Base-by-base conservation (phyloP, 2,797 vertebrate genomes). In the Hoplostethus atlanticus region DNA sequence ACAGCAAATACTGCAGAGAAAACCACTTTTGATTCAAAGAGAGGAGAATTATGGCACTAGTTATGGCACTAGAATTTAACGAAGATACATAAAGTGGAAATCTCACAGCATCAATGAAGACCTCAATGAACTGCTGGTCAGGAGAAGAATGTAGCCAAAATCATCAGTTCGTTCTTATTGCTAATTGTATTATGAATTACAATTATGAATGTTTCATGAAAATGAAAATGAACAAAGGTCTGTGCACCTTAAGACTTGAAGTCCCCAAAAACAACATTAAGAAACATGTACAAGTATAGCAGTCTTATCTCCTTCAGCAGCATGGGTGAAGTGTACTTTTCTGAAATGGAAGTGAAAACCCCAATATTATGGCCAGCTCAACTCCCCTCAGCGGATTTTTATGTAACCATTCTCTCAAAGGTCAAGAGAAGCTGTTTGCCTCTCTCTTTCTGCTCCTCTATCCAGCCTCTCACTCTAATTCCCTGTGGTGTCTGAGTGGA, bases 361-460 rank as follows among this genome's bases (percentile, higher is more conserved):
- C 44, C 64, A 80, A 82, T 79, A 85, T 87, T 70, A 83, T 63
- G 71, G 38, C 50, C 65, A 48, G 62, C 71, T 64, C 72, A 28
- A 48, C 36, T 8, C 46, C 50, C 51, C 77, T 60, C 31, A 30
- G 75, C 84, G 86, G 87, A 89, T 92, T 92, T 86, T 84, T 80
- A 79, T 89, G 76, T 85, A 78, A 79, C 77, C 69, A 65, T 86
- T 88, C 79, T 83, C 88, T 87, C 82, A 91, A 93, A 93, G 92
- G 92, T 93, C 93, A 94, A 80, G 81, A 84, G 77, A 86, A 87
- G 83, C 55, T 67, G 87, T 91, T 91, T 86, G 83, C 85, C 83
- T 88, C 75, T 31, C 25, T 71, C 53, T 15, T 9, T 31, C 59
- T 31, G 46, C 63, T 21, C 12, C 85, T 79, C 78, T 47, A 38